phyloP scores from a whole-genome alignment of 1,140 invertebrate genomes.

The Lutraria rhynchaena region DNA sequence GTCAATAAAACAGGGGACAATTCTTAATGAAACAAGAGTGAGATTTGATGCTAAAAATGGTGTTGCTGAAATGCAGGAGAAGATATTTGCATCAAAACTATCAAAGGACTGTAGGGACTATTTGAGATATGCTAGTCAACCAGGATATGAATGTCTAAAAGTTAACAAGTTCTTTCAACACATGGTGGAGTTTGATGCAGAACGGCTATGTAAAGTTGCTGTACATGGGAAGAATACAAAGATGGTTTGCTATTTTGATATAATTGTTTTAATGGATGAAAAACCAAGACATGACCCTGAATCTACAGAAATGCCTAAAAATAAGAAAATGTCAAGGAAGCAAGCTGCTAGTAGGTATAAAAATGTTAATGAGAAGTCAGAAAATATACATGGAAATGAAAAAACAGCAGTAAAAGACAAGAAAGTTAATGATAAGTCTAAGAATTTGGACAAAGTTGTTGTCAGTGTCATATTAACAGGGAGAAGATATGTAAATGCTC shows the following conservation, averaged over 20 bases:
- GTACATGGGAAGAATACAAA: constrained; percentile 18
- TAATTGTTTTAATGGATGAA: constrained; percentile 12
- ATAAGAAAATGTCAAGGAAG: background rate
- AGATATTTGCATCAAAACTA: constrained; percentile 31
- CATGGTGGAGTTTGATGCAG: constrained; percentile 55
- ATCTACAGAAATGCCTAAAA: too few relatives aligned
- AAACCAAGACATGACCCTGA: background rate
- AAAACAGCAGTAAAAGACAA: background rate
- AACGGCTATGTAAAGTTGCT: constrained; percentile 17
- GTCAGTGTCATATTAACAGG: constrained; percentile 34
- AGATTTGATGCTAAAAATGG: constrained; percentile 57
- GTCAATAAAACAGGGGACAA: constrained; percentile 40
- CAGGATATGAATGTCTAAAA: constrained; percentile 48
- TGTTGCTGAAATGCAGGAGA: constrained; percentile 24
- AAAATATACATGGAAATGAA: background rate
- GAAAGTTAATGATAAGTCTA: background rate
- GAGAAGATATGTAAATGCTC: constrained; percentile 15
- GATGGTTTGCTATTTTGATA: constrained; percentile 11
- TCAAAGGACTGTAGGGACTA: constrained; percentile 32
- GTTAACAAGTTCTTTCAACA: constrained; percentile 44
- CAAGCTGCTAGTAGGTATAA: background rate
- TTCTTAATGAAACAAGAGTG: constrained; percentile 40
- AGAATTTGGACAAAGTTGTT: constrained; percentile 19
- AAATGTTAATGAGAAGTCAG: background rate
- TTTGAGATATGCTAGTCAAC: constrained; percentile 33